These are phyloP conservation scores for Heliconius ethilla DNA, from an alignment of 2,888 invertebrate genomes.

Conservation along the genomic window DNA sequence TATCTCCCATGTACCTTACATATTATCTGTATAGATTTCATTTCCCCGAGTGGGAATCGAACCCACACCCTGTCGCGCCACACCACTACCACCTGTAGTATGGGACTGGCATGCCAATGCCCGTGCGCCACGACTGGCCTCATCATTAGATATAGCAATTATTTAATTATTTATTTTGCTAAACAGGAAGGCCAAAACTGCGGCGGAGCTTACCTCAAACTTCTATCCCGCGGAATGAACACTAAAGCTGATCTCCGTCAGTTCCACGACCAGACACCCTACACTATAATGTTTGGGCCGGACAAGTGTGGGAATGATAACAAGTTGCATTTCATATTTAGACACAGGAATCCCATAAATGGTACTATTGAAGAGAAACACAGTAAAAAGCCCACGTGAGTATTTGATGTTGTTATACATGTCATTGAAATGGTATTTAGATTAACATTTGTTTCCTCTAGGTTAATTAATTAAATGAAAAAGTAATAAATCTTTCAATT, in stretches of 20 bases:
- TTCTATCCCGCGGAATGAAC: slow-evolving; percentile 88
- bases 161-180: background rate
- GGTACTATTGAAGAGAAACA: slow-evolving; percentile 96
- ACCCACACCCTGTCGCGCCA: no score
- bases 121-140: no score
- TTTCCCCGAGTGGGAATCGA: no score
- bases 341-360: slow-evolving; percentile 96
- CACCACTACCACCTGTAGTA: no score
- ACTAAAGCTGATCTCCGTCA: slow-evolving; percentile 84
- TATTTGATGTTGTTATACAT: slow-evolving; percentile 26
- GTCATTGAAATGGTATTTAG: no score
- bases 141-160: no score
- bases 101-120: no score
- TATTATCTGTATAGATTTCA: no score
- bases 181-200: slow-evolving; percentile 99
- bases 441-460: no score
- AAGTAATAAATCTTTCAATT: no score
- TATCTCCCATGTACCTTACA: no score
- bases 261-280: slow-evolving; percentile 97
- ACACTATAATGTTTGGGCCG: slow-evolving; percentile 99
- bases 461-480: no score
- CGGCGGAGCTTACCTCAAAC: slow-evolving; percentile 98
- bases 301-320: slow-evolving; percentile 99
- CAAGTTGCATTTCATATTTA: slow-evolving; percentile 96
- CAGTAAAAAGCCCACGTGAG: slow-evolving; percentile 92